A percentile compares a stretch with the other conserved stretches of the same genome.
Evolutionary conservation across 1,140 invertebrate species (phyloP).

Genomic region (Neoseiulus cucumeris): DNA sequence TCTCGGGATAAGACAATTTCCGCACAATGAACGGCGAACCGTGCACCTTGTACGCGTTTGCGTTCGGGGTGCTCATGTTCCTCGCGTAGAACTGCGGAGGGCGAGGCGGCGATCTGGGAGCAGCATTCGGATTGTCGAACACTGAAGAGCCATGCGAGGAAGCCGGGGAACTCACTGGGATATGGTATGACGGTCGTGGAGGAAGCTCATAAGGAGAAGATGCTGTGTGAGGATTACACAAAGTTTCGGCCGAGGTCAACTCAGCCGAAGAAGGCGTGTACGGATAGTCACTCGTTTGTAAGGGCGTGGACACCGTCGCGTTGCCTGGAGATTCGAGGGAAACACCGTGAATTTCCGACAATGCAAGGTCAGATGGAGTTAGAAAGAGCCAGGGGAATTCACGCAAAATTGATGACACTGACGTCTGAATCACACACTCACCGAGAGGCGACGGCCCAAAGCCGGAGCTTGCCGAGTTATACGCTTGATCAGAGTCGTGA

Average conservation of each 20-base stretch:
- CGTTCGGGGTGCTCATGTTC: slow-evolving; percentile 10
- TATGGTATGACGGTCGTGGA: too few species aligned
- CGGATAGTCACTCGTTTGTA: neutral
- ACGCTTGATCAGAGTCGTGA: slow-evolving; percentile 31
- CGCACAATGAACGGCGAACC: neutral
- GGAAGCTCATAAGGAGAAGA: too few species aligned
- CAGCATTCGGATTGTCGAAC: slow-evolving; percentile 1
- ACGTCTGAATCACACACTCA: too few species aligned
- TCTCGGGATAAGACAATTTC: neutral
- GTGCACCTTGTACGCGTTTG: neutral
- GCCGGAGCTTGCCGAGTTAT: slow-evolving; percentile 20
- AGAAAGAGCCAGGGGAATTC: too few species aligned
- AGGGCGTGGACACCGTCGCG: neutral
- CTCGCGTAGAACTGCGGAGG: neutral
- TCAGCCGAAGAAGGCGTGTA: slow-evolving; percentile 3
- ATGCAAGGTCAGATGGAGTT: too few species aligned
- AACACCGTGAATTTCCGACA: too few species aligned
- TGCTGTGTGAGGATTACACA: too few species aligned
- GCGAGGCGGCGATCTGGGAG: neutral
- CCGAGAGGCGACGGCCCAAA: slow-evolving; percentile 16
- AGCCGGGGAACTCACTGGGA: neutral
- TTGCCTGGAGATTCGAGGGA: neutral
- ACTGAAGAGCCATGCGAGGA: slow-evolving; percentile 2
- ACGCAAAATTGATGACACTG: too few species aligned
- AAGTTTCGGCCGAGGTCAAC: neutral